Conservation (phyloP, 2,888 invertebrate genomes). For the Dicyrtomina minuta region DNA sequence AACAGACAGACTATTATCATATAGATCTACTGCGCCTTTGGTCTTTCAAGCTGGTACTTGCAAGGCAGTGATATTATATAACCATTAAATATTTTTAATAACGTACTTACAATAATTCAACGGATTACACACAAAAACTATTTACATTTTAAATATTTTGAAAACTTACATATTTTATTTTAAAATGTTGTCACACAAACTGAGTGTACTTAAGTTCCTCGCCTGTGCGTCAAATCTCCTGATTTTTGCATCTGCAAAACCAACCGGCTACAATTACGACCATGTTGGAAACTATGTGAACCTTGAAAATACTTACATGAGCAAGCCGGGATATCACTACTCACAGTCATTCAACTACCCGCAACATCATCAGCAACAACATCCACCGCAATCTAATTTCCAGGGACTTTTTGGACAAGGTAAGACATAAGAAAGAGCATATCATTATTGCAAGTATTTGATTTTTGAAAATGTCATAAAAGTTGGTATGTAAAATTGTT, state of each 20-base stretch:
- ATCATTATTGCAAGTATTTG: background rate
- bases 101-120: too few relatives aligned
- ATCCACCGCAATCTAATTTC: background rate
- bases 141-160: too few relatives aligned
- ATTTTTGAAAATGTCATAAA: background rate
- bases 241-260: background rate
- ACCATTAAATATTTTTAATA: too few relatives aligned
- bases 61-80: too few relatives aligned
- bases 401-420: background rate
- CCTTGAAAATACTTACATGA: constrained; percentile 10
- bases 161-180: too few relatives aligned
- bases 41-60: too few relatives aligned
- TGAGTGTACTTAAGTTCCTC: background rate
- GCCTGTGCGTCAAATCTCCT: background rate
- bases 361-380: background rate
- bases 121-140: too few relatives aligned
- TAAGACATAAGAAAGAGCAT: background rate
- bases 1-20: too few relatives aligned
- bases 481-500: too few relatives aligned
- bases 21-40: too few relatives aligned
- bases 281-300: constrained; percentile 10
- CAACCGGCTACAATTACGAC: background rate
- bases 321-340: constrained; percentile 1
- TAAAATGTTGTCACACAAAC: constrained; percentile 1
- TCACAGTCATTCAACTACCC: background rate